Percentiles rank a stretch among this genome's conserved stretches.
Conservation (phyloP, 2,888 invertebrate species). For the Drosophila emarginata region DNA sequence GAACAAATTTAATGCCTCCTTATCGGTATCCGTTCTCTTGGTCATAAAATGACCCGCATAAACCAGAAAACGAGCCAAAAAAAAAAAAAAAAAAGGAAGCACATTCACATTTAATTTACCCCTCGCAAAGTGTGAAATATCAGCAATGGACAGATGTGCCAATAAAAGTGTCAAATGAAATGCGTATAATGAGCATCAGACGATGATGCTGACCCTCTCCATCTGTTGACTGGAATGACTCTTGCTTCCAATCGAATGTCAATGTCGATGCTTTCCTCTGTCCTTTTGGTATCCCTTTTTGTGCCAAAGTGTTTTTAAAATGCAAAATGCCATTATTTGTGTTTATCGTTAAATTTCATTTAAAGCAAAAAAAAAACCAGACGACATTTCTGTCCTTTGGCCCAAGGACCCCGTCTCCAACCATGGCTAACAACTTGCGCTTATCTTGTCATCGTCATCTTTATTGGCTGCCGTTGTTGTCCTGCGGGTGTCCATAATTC, state of each 20-base stretch:
- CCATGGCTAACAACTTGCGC: slow-evolving; percentile 46
- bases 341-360: slow-evolving; percentile 75
- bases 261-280: slow-evolving; percentile 31
- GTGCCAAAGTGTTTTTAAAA: slow-evolving; percentile 66
- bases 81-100: no score
- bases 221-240: slow-evolving; percentile 1
- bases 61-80: slow-evolving; percentile 13
- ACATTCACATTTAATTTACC: slow-evolving; percentile 57
- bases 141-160: slow-evolving; percentile 57
- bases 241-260: slow-evolving; percentile 60
- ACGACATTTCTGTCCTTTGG: slow-evolving; percentile 17
- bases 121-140: slow-evolving; percentile 57
- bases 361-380: slow-evolving; percentile 49
- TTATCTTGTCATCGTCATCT: slow-evolving; percentile 67
- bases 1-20: slow-evolving; percentile 62
- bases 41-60: slow-evolving; percentile 78
- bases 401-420: neutral
- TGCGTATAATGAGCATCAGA: slow-evolving; percentile 69
- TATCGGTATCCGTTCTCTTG: slow-evolving; percentile 64
- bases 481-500: slow-evolving; percentile 64
- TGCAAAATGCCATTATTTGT: slow-evolving; percentile 74
- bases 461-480: slow-evolving; percentile 60
- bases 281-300: slow-evolving; percentile 17
- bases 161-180: slow-evolving; percentile 77
- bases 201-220: slow-evolving; percentile 4